Percentiles rank a stretch among this genome's conserved stretches.
Conservation (phyloP, 1,140 invertebrate species). For the Streblospio benedicti region DNA sequence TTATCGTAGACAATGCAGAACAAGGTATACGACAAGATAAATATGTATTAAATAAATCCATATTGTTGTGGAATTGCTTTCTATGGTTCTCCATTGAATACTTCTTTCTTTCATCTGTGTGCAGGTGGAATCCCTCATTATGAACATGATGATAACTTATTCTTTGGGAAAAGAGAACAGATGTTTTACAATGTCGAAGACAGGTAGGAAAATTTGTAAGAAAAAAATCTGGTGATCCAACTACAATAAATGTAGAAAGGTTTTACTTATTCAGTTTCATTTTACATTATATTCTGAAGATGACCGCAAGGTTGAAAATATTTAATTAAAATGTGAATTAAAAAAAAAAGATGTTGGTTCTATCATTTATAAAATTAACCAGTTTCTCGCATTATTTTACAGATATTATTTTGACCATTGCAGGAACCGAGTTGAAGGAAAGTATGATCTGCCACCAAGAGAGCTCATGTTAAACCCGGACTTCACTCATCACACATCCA, state of each 20-base stretch:
- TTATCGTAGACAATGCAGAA: conserved; percentile 23
- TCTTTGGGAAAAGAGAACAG: conserved; percentile 44
- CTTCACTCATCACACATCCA: conserved; percentile 39
- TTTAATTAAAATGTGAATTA: too few species aligned
- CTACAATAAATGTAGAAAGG: too few species aligned
- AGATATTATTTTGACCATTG: too few species aligned
- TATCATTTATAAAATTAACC: too few species aligned
- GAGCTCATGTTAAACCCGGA: conserved; percentile 33
- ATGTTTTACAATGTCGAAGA: conserved; percentile 45
- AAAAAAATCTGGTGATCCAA: too few species aligned
- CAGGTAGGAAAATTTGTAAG: too few species aligned
- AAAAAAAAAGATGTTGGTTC: too few species aligned
- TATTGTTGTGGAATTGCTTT: background rate
- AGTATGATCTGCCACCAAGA: conserved; percentile 32
- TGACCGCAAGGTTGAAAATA: too few species aligned
- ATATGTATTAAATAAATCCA: background rate
- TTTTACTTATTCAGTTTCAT: too few species aligned
- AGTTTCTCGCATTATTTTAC: too few species aligned
- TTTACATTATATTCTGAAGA: too few species aligned
- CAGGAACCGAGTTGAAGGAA: conserved; percentile 34
- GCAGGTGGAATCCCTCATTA: conserved; percentile 38
- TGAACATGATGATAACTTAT: conserved; percentile 46
- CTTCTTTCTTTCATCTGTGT: background rate
- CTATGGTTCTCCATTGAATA: background rate
- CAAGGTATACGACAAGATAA: background rate